Evolutionary conservation across 2,113 vertebrate genomes (phyloP).

Genomic region (Malurus elegans): DNA sequence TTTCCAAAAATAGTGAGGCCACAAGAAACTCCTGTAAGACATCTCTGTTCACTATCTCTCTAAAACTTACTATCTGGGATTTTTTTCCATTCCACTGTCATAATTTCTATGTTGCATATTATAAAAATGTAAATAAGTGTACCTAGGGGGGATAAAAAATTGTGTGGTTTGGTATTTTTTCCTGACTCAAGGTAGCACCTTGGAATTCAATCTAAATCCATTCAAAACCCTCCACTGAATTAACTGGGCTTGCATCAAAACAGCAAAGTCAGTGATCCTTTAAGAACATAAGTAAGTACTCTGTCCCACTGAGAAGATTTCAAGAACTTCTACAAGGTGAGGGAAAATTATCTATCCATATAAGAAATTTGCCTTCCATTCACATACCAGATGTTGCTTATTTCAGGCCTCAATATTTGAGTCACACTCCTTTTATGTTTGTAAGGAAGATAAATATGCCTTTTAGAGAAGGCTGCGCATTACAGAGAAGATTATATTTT

Average conservation of each 20-base stretch:
- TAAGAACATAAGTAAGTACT: not conserved
- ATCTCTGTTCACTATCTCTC: not conserved
- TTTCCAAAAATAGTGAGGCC: not conserved
- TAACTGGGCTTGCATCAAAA: not conserved
- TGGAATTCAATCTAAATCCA: not conserved
- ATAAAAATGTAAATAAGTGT: not conserved
- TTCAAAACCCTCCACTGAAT: not conserved
- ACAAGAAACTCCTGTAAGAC: not conserved
- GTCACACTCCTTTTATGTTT: not conserved
- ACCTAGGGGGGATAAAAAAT: fast-evolving
- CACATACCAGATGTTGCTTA: not conserved
- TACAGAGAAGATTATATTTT: not conserved
- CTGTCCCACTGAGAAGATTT: not conserved
- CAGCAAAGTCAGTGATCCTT: not conserved
- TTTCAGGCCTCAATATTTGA: not conserved
- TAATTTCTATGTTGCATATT: not conserved
- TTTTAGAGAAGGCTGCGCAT: not conserved
- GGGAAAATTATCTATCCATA: not conserved
- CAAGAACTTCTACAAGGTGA: not conserved
- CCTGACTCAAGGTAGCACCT: not conserved
- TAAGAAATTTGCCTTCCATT: not conserved
- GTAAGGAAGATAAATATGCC: not conserved
- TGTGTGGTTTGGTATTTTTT: not conserved
- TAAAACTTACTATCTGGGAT: not conserved
- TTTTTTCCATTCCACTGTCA: not conserved